Conservation (phyloP, 2,888 invertebrate genomes). For the Drosophila mulleri region DNA sequence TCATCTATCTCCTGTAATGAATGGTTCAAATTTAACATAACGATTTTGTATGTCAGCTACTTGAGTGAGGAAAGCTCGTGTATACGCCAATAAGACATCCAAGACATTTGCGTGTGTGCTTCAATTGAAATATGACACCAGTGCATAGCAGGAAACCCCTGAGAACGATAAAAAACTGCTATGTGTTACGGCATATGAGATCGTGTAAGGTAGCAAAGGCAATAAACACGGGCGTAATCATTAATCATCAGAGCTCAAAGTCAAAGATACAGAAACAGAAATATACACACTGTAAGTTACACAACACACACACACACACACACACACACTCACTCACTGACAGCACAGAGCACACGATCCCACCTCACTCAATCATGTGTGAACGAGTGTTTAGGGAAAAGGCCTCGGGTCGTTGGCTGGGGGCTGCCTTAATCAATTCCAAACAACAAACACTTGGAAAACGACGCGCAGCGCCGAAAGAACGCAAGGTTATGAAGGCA, state of each 20-base stretch:
- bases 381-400: slow-evolving; percentile 64
- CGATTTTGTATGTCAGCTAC: slow-evolving; percentile 21
- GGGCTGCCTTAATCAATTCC: slow-evolving; percentile 72
- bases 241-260: slow-evolving; percentile 78
- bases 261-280: slow-evolving; percentile 70
- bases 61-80: slow-evolving; percentile 4
- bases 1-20: slow-evolving; percentile 9
- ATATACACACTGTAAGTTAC: slow-evolving; percentile 20
- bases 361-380: slow-evolving; percentile 48
- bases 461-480: slow-evolving; percentile 48
- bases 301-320: slow-evolving; percentile 13
- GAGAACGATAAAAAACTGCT: slow-evolving; percentile 54
- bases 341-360: slow-evolving; percentile 15
- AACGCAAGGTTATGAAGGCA: slow-evolving; percentile 70
- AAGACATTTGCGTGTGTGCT: slow-evolving; percentile 42
- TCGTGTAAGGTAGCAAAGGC: slow-evolving; percentile 49
- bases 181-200: slow-evolving; percentile 32
- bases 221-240: slow-evolving; percentile 77
- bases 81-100: slow-evolving; percentile 10
- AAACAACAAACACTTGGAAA: slow-evolving; percentile 67
- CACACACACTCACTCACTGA: slow-evolving; percentile 23
- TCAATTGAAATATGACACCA: slow-evolving; percentile 63
- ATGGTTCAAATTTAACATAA: slow-evolving; percentile 20
- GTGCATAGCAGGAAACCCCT: slow-evolving; percentile 50
- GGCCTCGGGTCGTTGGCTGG: slow-evolving; percentile 55